These are phyloP conservation scores for Tragelaphus eurycerus DNA, from an alignment of 2,797 vertebrate species.

Conservation along the genomic window DNA sequence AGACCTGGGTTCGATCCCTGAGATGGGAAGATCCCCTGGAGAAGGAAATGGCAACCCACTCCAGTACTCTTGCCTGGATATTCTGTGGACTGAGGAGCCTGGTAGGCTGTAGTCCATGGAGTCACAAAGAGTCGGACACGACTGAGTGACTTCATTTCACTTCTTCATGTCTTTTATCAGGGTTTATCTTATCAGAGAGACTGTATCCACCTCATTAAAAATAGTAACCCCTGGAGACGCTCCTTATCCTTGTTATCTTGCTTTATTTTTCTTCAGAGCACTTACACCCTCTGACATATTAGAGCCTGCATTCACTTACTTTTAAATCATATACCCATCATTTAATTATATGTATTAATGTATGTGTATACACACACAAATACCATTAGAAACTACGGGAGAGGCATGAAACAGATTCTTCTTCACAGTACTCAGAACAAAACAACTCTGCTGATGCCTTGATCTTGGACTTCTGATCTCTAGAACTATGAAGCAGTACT, in stretches of 20 bases:
- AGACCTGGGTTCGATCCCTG: no score
- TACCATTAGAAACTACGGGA: background rate
- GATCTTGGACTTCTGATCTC: background rate
- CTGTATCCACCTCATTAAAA: background rate
- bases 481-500: background rate
- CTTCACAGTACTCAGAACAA: background rate
- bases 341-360: background rate
- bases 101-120: no score
- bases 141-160: no score
- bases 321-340: background rate
- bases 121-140: no score
- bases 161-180: background rate
- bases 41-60: no score
- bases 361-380: background rate
- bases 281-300: background rate
- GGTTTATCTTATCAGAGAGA: background rate
- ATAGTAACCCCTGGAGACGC: background rate
- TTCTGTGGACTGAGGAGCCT: no score
- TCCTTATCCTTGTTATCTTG: background rate
- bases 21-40: no score
- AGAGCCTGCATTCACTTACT: background rate
- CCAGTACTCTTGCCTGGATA: no score
- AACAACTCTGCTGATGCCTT: background rate
- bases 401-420: background rate
- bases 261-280: background rate